Percentiles rank a stretch among this genome's conserved stretches.
Evolutionary conservation across 2,797 vertebrate genomes (phyloP).

Genomic region (Acanthornis magna): DNA sequence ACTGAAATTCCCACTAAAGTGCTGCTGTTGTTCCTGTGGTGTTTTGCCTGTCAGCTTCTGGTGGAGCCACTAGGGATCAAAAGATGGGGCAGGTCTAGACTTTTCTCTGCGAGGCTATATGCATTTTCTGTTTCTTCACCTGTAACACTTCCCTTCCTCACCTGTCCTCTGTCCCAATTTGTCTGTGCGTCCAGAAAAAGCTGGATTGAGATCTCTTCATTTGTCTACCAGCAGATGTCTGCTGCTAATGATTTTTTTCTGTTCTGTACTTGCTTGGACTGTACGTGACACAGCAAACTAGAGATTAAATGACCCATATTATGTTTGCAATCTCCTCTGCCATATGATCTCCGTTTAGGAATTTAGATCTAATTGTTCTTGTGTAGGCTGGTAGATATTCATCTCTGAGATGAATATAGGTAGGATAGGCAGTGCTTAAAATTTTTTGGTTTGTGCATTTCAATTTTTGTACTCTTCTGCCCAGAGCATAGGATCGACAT

Average conservation of each 20-base stretch:
- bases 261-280: not conserved
- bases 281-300: not conserved
- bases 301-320: constrained; percentile 1
- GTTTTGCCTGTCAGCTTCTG: not conserved
- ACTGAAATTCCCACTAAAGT: not conserved
- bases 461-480: not conserved
- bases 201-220: not conserved
- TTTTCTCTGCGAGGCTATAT: not conserved
- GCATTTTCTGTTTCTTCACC: not conserved
- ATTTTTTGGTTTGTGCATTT: constrained; percentile 7
- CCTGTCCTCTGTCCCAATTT: not conserved
- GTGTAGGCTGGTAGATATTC: constrained; percentile 30
- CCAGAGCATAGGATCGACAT: not conserved
- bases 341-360: not conserved
- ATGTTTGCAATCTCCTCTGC: not conserved
- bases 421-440: not conserved
- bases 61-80: not conserved
- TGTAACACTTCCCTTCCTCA: not conserved
- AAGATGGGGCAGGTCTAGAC: not conserved
- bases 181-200: not conserved
- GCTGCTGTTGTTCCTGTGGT: not conserved
- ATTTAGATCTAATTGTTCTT: constrained; percentile 31
- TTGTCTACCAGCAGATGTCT: not conserved
- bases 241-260: not conserved
- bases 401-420: not conserved